A percentile compares a stretch with the other conserved stretches of the same genome.
phyloP scores from a whole-genome alignment of 2,797 vertebrate genomes.

The Coilia nasus region DNA sequence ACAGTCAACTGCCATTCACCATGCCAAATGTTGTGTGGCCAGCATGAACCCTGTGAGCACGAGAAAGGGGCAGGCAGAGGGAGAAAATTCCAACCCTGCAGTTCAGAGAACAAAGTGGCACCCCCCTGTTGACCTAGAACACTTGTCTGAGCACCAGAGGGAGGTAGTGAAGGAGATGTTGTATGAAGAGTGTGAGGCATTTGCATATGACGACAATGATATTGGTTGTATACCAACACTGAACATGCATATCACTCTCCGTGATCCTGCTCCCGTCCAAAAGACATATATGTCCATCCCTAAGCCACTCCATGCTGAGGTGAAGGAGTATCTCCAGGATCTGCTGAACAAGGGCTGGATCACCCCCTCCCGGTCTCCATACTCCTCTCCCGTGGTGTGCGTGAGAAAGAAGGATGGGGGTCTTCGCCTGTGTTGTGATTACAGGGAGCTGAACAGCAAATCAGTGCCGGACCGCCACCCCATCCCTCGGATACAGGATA shows the following conservation, averaged over 20 bases:
- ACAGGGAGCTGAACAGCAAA: constrained; percentile 26
- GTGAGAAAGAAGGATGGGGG: constrained; percentile 23
- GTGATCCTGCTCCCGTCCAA: constrained; percentile 20
- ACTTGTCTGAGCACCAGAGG: background rate
- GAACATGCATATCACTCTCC: constrained; percentile 35
- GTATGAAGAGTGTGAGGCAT: constrained; percentile 30
- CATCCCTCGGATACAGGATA: constrained; percentile 32
- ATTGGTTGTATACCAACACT: constrained; percentile 25
- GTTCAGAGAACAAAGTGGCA: constrained; percentile 22
- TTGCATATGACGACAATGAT: constrained; percentile 29
- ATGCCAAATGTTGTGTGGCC: too few relatives aligned
- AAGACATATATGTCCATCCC: too few relatives aligned
- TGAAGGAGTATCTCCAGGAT: constrained; percentile 32
- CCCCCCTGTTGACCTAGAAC: constrained; percentile 27
- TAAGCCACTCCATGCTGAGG: constrained; percentile 32
- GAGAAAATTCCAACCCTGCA: too few relatives aligned
- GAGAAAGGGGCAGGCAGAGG: too few relatives aligned
- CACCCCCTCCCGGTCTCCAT: background rate
- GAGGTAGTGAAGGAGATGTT: background rate
- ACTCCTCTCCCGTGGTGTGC: constrained; percentile 24
- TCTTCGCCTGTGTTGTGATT: too few relatives aligned
- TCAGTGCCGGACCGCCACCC: constrained; percentile 32
- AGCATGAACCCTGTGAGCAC: too few relatives aligned
- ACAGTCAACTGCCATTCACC: too few relatives aligned
- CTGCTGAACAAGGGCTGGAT: constrained; percentile 17